Conservation (phyloP, 1,140 invertebrate genomes). For the Nephila pilipes region DNA sequence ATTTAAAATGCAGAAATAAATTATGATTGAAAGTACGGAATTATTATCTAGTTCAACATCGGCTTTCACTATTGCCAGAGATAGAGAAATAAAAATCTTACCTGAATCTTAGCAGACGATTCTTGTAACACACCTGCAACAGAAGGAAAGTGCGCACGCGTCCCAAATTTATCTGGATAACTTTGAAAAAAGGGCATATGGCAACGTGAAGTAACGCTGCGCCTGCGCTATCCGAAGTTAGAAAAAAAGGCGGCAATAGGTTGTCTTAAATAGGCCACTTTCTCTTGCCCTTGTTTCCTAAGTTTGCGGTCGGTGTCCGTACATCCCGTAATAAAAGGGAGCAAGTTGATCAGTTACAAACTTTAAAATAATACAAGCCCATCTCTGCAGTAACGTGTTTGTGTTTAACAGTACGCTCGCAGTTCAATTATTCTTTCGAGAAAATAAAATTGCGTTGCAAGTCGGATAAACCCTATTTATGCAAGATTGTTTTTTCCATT, state of each 20-base stretch:
- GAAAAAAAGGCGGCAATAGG: conserved; percentile 46
- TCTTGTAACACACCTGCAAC: not conserved
- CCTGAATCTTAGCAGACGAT: conserved; percentile 28
- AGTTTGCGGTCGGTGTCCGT: conserved; percentile 35
- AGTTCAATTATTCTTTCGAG: too few species aligned
- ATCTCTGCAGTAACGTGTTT: not conserved
- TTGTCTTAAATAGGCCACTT: conserved; percentile 45
- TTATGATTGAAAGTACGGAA: not conserved
- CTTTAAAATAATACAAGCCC: not conserved
- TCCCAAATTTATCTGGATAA: conserved; percentile 36
- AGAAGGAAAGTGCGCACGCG: conserved; percentile 39
- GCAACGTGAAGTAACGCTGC: conserved; percentile 3
- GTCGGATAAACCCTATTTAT: too few species aligned
- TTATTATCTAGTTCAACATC: not conserved
- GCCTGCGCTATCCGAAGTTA: not conserved
- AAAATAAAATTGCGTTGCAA: too few species aligned
- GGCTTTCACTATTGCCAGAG: not conserved
- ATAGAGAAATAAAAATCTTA: conserved; percentile 23
- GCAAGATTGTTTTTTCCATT: too few species aligned
- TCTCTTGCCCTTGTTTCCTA: conserved; percentile 34
- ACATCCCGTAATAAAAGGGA: conserved; percentile 7
- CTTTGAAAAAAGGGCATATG: conserved; percentile 19
- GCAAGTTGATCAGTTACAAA: not conserved
- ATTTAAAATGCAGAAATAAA: not conserved
- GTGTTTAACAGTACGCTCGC: not conserved